Evolutionary conservation across 2,888 invertebrate species (phyloP).

Genomic region (Oscheius myriophilus): DNA sequence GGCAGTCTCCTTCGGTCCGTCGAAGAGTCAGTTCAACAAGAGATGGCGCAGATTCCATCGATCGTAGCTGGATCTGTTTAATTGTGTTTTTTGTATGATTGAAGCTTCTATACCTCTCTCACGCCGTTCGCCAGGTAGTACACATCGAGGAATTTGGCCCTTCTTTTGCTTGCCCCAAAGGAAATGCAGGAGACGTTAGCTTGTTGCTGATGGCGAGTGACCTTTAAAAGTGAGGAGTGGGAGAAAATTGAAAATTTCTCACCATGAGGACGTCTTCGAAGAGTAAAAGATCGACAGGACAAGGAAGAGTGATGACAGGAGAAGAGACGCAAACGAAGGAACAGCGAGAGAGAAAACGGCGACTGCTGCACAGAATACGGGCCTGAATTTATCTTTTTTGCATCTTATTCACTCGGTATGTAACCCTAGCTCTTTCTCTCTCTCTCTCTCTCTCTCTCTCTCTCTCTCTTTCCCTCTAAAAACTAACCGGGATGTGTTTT

Average conservation of each 20-base stretch:
- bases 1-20: conserved; percentile 2
- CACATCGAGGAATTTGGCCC: conserved; percentile 24
- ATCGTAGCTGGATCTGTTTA: conserved; percentile 11
- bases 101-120: conserved; percentile 9
- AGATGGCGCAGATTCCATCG: not conserved
- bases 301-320: not conserved
- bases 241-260: not conserved
- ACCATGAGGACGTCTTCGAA: conserved; percentile 32
- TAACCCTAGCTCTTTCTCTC: too few relatives aligned
- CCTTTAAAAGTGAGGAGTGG: not conserved
- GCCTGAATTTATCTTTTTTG: conserved; percentile 13
- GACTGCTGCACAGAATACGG: conserved; percentile 23
- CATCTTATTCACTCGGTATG: not conserved
- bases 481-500: conserved; percentile 26
- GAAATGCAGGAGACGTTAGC: conserved; percentile 20
- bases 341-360: conserved; percentile 15
- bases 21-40: conserved; percentile 12
- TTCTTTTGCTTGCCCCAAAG: conserved; percentile 1
- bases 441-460: too few relatives aligned
- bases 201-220: conserved; percentile 15
- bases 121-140: conserved; percentile 22
- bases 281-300: conserved; percentile 13
- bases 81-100: not conserved
- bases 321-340: conserved; percentile 18
- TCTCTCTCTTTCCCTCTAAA: too few relatives aligned